Conservation (phyloP, 2,888 invertebrate species). For the Drosophila putrida region DNA sequence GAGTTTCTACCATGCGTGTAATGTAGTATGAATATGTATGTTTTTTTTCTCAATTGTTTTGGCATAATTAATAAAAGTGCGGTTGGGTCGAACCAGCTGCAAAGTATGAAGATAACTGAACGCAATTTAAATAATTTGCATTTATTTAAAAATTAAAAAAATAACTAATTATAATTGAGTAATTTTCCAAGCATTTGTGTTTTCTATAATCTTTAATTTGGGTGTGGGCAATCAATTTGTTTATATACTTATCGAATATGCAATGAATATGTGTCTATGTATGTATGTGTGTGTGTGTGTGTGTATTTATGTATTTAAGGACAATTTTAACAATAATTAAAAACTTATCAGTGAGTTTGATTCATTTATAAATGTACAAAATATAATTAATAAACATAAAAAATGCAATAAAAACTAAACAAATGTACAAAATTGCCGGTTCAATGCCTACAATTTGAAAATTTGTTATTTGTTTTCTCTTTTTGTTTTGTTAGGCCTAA, state of each 20-base stretch:
- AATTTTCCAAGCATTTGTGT: constrained; percentile 64
- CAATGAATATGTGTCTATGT: constrained; percentile 31
- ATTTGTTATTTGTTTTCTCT: constrained; percentile 38
- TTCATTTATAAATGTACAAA: constrained; percentile 74
- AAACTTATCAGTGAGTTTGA: constrained; percentile 74
- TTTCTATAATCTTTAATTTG: constrained; percentile 15
- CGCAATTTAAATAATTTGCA: constrained; percentile 65
- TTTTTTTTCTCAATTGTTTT: constrained; percentile 47
- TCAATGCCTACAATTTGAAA: constrained; percentile 71
- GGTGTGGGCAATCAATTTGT: constrained; percentile 28
- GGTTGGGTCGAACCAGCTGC: constrained; percentile 17
- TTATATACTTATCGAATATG: constrained; percentile 50
- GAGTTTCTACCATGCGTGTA: constrained; percentile 34
- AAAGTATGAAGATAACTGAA: constrained; percentile 27
- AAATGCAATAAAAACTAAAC: constrained; percentile 73
- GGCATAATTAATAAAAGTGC: constrained; percentile 18
- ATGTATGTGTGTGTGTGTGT: constrained; percentile 23
- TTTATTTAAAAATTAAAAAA: constrained; percentile 71
- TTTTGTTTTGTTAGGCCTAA: constrained; percentile 58
- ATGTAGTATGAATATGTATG: constrained; percentile 28
- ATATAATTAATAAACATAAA: constrained; percentile 77
- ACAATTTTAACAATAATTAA: constrained; percentile 75
- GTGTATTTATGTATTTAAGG: constrained; percentile 53
- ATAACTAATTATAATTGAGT: constrained; percentile 73
- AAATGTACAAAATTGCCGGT: constrained; percentile 72